These are phyloP conservation scores for Epinotia ramella DNA, from an alignment of 2,888 invertebrate genomes.

Conservation along the genomic window DNA sequence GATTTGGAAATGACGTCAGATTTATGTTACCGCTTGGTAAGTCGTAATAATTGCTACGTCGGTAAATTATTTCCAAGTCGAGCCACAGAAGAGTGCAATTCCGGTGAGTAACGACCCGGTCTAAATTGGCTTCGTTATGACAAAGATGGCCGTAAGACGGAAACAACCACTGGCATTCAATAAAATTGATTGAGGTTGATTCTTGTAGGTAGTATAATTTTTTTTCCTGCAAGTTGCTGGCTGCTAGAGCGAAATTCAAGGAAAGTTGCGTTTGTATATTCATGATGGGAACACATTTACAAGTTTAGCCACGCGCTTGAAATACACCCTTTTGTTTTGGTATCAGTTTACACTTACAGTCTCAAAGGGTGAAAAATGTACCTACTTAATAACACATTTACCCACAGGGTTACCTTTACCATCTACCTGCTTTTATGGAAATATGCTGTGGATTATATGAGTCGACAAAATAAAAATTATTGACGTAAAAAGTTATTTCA, in stretches of 20 bases:
- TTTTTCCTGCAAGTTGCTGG: no score
- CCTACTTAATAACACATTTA: no score
- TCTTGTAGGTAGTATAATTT: not conserved
- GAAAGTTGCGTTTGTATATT: not conserved
- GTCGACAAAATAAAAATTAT: no score
- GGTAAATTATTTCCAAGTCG: constrained; percentile 28
- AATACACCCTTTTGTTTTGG: no score
- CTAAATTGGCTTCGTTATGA: constrained; percentile 37
- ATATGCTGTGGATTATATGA: no score
- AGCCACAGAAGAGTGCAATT: constrained; percentile 23
- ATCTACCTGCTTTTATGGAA: no score
- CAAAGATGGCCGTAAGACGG: constrained; percentile 8
- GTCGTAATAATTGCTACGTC: constrained; percentile 14
- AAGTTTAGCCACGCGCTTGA: not conserved
- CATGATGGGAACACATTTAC: no score
- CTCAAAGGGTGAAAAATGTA: no score
- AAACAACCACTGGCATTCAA: constrained; percentile 7
- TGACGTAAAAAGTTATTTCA: no score
- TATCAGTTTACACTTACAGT: no score
- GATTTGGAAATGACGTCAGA: not conserved
- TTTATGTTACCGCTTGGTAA: constrained; percentile 19
- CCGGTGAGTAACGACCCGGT: constrained; percentile 34
- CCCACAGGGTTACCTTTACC: no score
- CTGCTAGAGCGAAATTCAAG: no score
- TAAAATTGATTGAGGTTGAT: not conserved